Evolutionary conservation across 2,888 invertebrate genomes (phyloP).

Genomic region (Andrena trimmerana): DNA sequence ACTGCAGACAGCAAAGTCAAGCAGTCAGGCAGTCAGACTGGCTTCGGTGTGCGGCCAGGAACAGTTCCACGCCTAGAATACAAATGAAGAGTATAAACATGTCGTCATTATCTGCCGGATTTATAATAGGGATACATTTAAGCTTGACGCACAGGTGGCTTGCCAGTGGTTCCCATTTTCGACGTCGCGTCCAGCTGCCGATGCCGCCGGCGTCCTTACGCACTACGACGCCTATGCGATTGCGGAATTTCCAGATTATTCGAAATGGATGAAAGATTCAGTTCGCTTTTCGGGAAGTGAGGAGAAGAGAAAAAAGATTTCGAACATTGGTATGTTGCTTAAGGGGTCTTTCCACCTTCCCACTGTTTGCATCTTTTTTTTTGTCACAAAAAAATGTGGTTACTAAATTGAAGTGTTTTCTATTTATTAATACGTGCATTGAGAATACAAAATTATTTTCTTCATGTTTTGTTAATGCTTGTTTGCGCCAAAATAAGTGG

Average conservation of each 20-base stretch:
- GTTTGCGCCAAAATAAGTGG: too few species aligned
- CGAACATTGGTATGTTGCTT: too few species aligned
- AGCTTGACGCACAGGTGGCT: constrained; percentile 75
- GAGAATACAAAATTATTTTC: too few species aligned
- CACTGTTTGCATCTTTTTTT: too few species aligned
- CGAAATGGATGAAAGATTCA: neutral
- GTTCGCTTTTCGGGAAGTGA: too few species aligned
- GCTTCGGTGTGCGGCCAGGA: constrained; percentile 70
- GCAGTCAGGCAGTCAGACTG: constrained; percentile 69
- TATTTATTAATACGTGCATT: too few species aligned
- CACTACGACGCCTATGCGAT: constrained; percentile 22
- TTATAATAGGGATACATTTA: constrained; percentile 79
- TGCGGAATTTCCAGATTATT: neutral
- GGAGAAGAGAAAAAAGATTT: too few species aligned
- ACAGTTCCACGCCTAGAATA: constrained; percentile 79
- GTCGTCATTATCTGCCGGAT: constrained; percentile 83
- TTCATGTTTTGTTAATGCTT: too few species aligned
- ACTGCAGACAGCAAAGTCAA: constrained; percentile 64
- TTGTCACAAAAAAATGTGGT: too few species aligned
- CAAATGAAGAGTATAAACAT: constrained; percentile 84
- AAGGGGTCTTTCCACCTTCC: too few species aligned
- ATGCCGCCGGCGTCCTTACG: neutral
- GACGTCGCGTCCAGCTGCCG: neutral
- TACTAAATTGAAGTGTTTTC: too few species aligned
- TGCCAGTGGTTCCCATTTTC: constrained; percentile 65